These are phyloP conservation scores for Bombyx huttoni DNA, from an alignment of 2,888 invertebrate genomes.

Conservation along the genomic window DNA sequence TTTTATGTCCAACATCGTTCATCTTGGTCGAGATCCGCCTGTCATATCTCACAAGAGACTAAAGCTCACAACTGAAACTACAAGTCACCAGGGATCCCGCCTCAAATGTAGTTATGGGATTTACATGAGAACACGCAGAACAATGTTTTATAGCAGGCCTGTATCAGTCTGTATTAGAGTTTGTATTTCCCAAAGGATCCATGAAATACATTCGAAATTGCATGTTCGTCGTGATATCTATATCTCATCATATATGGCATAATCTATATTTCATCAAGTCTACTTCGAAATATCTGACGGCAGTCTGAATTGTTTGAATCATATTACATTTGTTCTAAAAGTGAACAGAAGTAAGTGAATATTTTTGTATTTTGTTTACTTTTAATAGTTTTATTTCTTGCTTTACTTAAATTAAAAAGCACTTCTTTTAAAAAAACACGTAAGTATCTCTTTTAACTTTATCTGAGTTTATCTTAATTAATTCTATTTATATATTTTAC, in stretches of 20 bases:
- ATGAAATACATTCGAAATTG: constrained; percentile 40
- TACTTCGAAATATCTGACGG: no score
- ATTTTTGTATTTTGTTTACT: no score
- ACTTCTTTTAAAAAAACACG: no score
- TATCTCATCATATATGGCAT: background rate
- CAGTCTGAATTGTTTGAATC: no score
- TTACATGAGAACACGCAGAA: constrained; percentile 52
- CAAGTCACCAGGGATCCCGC: constrained; percentile 33
- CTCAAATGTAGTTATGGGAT: constrained; percentile 50
- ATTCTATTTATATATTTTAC: no score
- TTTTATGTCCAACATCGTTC: background rate
- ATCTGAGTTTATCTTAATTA: no score
- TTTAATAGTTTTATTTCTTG: no score
- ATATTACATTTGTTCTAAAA: no score
- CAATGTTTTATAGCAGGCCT: constrained; percentile 48
- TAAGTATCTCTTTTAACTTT: no score
- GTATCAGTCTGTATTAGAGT: constrained; percentile 49
- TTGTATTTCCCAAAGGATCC: constrained; percentile 52
- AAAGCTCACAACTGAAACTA: constrained; percentile 22
- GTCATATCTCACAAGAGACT: constrained; percentile 5
- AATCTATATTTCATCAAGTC: background rate
- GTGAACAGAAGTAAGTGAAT: no score
- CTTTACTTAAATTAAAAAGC: no score
- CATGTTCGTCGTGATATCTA: constrained; percentile 27
- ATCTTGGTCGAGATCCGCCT: background rate